Evolutionary conservation across 2,888 invertebrate genomes (phyloP).

Genomic region (Pimpla rufipes): DNA sequence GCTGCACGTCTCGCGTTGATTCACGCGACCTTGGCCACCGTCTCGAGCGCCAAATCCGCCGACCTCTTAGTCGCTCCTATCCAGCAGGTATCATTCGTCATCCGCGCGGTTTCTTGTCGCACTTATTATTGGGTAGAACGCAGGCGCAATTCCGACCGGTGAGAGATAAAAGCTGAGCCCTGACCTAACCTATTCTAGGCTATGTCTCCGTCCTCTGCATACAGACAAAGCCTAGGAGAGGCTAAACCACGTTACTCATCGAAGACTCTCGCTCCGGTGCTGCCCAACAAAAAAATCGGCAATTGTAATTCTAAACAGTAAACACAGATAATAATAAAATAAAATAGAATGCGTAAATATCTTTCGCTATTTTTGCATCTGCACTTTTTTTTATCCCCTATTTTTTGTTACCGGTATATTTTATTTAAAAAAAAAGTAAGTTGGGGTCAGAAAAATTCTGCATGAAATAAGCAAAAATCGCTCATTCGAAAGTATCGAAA

Average conservation of each 20-base stretch:
- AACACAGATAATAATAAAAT: not conserved
- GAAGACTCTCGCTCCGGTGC: constrained; percentile 10
- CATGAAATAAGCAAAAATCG: not conserved
- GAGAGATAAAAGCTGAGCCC: constrained; percentile 75
- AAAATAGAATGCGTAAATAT: not conserved
- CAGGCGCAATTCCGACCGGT: not conserved
- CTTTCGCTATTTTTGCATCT: not conserved
- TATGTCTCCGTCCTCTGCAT: constrained; percentile 82
- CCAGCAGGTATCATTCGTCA: not conserved
- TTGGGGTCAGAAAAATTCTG: not conserved
- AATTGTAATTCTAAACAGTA: not conserved
- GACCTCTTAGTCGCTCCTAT: constrained; percentile 8
- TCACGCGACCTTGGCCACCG: not conserved
- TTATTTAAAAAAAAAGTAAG: too few species aligned
- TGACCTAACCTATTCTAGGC: constrained; percentile 85
- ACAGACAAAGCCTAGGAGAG: constrained; percentile 85
- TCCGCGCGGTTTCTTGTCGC: not conserved
- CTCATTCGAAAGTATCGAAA: too few species aligned
- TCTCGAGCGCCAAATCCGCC: not conserved
- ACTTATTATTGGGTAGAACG: not conserved
- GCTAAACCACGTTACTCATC: constrained; percentile 82
- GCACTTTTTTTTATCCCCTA: not conserved
- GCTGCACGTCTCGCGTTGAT: not conserved
- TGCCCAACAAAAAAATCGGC: constrained; percentile 9
- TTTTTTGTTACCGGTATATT: too few species aligned